A percentile compares a stretch with the other conserved stretches of the same genome.
These are phyloP conservation scores for Drosophila baimaii DNA, from an alignment of 1,140 invertebrate genomes.

Conservation along the genomic window DNA sequence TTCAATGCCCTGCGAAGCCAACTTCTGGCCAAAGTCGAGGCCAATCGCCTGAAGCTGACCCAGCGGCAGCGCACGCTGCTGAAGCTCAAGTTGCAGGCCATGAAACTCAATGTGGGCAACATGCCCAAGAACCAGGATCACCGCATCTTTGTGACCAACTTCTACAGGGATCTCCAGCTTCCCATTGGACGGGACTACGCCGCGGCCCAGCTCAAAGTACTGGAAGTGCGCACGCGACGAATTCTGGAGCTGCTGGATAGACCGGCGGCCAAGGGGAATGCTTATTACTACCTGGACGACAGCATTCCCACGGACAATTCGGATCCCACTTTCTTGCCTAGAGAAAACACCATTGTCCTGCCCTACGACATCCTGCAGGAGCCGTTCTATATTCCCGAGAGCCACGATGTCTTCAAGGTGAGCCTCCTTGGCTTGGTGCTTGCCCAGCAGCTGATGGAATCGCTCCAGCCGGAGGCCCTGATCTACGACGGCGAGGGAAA, in stretches of 20 bases:
- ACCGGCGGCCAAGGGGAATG: not conserved
- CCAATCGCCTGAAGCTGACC: constrained; percentile 34
- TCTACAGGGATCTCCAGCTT: constrained; percentile 51
- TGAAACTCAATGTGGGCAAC: constrained; percentile 66
- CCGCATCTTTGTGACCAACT: constrained; percentile 31
- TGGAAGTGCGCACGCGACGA: constrained; percentile 41
- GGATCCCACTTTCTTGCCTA: constrained; percentile 46
- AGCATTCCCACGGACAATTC: constrained; percentile 14
- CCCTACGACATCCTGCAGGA: constrained; percentile 64
- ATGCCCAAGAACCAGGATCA: constrained; percentile 46
- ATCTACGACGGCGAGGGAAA: constrained; percentile 48
- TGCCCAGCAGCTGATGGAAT: constrained; percentile 62
- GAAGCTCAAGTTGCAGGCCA: constrained; percentile 34
- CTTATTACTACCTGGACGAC: constrained; percentile 42
- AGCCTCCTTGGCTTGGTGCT: constrained; percentile 69
- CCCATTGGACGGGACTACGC: constrained; percentile 37
- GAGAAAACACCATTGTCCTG: constrained; percentile 57
- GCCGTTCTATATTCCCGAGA: constrained; percentile 48
- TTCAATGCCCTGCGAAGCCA: constrained; percentile 32
- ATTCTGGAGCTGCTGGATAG: constrained; percentile 26
- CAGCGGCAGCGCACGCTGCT: not conserved
- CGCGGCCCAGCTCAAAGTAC: constrained; percentile 50
- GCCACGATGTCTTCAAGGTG: constrained; percentile 67
- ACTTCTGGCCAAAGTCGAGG: constrained; percentile 33
- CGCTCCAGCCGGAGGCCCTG: constrained; percentile 30